These are phyloP conservation scores for Cephus pygmeus DNA, from an alignment of 2,888 invertebrate species.

Conservation along the genomic window DNA sequence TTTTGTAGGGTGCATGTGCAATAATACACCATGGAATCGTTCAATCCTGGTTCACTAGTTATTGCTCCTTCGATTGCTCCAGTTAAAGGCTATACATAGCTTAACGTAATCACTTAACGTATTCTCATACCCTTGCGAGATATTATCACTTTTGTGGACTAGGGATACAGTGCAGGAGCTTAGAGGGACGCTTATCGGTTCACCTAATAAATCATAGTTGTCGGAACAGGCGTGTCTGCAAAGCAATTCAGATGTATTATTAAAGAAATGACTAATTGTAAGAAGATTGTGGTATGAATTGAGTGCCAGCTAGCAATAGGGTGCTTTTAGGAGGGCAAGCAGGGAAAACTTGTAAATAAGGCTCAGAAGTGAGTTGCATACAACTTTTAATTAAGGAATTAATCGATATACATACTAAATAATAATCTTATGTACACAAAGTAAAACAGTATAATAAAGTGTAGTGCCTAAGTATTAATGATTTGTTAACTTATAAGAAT, in stretches of 20 bases:
- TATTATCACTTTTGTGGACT: slow-evolving; percentile 51
- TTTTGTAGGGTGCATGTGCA: neutral
- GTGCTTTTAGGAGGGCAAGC: slow-evolving; percentile 50
- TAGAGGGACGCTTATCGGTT: neutral
- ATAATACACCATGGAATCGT: neutral
- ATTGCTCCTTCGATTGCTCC: neutral
- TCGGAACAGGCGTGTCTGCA: slow-evolving; percentile 18
- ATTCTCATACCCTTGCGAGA: slow-evolving; percentile 1
- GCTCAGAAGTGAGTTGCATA: slow-evolving; percentile 61
- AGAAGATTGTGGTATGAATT: slow-evolving; percentile 9
- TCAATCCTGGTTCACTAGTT: neutral
- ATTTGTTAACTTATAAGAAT: slow-evolving; percentile 45
- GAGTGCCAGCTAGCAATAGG: slow-evolving; percentile 6
- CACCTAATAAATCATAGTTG: neutral
- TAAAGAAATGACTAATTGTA: slow-evolving; percentile 15
- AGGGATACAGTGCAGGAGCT: slow-evolving; percentile 34
- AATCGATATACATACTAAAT: slow-evolving; percentile 60
- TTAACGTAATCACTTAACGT: neutral
- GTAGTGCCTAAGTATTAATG: slow-evolving; percentile 44
- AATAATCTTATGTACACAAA: slow-evolving; percentile 60
- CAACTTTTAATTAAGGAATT: slow-evolving; percentile 62
- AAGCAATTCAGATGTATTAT: slow-evolving; percentile 18
- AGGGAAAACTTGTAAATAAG: slow-evolving; percentile 58
- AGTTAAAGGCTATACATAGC: neutral
- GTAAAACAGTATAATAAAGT: slow-evolving; percentile 53